Evolutionary conservation across 1,140 invertebrate genomes (phyloP).

Genomic region (Plectrocnemia conspersa): DNA sequence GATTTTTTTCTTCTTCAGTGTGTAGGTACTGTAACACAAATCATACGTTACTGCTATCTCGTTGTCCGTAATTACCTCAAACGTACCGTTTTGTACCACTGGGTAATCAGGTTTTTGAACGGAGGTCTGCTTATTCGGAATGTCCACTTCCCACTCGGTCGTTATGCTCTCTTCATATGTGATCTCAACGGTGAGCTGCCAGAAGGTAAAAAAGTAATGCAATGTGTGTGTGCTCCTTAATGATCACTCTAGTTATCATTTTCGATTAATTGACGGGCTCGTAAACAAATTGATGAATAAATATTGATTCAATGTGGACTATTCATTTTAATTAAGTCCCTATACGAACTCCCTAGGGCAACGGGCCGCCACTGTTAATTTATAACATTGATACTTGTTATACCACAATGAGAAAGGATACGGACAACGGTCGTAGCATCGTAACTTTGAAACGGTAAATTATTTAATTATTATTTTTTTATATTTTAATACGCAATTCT

Average conservation of each 20-base stretch:
- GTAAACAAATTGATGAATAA: constrained; percentile 22
- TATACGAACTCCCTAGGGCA: constrained; percentile 20
- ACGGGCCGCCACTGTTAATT: constrained; percentile 22
- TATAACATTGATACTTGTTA: constrained; percentile 26
- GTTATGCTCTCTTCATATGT: constrained; percentile 18
- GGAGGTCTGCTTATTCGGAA: background rate
- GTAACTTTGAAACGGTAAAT: background rate
- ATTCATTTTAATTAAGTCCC: constrained; percentile 29
- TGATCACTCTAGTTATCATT: constrained; percentile 6
- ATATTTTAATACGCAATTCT: too few relatives aligned
- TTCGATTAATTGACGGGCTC: constrained; percentile 21
- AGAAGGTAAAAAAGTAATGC: background rate
- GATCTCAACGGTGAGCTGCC: background rate
- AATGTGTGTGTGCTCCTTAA: background rate
- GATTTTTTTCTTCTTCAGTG: too few relatives aligned
- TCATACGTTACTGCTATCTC: too few relatives aligned
- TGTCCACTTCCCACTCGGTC: constrained; percentile 14
- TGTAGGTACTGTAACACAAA: too few relatives aligned
- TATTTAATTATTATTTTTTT: constrained; percentile 4
- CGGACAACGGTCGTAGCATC: background rate
- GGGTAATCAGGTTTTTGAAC: too few relatives aligned
- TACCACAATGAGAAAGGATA: constrained; percentile 12
- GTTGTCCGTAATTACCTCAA: too few relatives aligned
- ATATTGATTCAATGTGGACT: constrained; percentile 26
- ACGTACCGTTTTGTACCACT: too few relatives aligned